Evolutionary conservation across 2,113 vertebrate species (phyloP), one percentile per base, ranked within the genome.

Genomic region (Oncorhynchus nerka): DNA sequence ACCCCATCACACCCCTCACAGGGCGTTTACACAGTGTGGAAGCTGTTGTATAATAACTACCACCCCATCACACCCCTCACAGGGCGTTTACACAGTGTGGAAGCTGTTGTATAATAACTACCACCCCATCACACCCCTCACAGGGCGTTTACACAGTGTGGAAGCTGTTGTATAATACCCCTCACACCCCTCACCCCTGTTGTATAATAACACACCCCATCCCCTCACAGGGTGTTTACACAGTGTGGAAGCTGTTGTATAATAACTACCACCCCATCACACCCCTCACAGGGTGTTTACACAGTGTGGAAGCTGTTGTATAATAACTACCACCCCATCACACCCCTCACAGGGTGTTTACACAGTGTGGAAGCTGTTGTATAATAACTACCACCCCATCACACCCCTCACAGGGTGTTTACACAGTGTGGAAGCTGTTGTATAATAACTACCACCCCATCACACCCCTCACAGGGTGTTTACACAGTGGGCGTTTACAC

Each of bases 11-110:
- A 39, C 34, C 34, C 62, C 71, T 79, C 39, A 48, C 39, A 77
- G 62, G 74, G 77, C 70, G 28, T 81, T 75, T 70, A 26, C 24
- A 64, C 45, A 39, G 34, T 39, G 34, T 39, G 73, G 49, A 77
- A 83, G 78, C 71, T 76, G 71, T 62, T 59, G 57, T 45, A 39
- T 20, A 68, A 57, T 69, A 81, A 86, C 78, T 45, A 62, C 81
- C 79, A 86, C 80, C 4, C 30, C 4, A 32, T 32, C 30, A 32
- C 30, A 5, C 30, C 30, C 30, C 30, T 32, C 30, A 32, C 30
- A 32, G 30, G 30, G 30, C 30, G 1, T 32, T 32, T 32, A 32
- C 32, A 26, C 1, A 39, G 34, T 39, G 8, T 39, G 73, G 49
- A 77, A 83, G 78, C 71, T 76, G 71, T 62, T 51, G 57, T 45